These are phyloP conservation scores for Aphidius gifuensis DNA, from an alignment of 1,140 invertebrate species.

Conservation along the genomic window DNA sequence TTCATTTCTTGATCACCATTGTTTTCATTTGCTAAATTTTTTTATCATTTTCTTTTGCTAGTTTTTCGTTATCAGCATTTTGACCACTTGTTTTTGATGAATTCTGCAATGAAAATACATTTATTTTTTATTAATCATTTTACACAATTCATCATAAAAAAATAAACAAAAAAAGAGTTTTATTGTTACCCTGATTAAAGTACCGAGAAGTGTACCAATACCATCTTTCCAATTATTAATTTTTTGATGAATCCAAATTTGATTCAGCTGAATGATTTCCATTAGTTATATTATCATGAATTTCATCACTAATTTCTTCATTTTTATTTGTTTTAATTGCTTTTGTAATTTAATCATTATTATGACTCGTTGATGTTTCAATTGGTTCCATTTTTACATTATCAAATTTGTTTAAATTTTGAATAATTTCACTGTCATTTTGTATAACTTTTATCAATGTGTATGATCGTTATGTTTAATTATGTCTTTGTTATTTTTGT, in stretches of 20 bases:
- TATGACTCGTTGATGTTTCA: constrained; percentile 37
- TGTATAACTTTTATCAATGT: constrained; percentile 52
- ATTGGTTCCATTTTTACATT: constrained; percentile 54
- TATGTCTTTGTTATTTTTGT: constrained; percentile 34
- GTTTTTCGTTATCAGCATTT: constrained; percentile 22
- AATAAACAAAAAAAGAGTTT: too few species aligned
- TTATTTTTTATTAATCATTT: too few species aligned
- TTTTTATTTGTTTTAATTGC: constrained; percentile 31
- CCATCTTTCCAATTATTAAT: constrained; percentile 77
- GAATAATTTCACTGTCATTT: constrained; percentile 43
- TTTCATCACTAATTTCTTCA: constrained; percentile 42
- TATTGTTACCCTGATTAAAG: constrained; percentile 61
- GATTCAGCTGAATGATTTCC: constrained; percentile 43
- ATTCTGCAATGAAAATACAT: too few species aligned
- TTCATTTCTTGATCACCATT: too few species aligned
- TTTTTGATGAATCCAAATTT: constrained; percentile 56
- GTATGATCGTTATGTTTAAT: constrained; percentile 50
- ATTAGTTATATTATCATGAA: constrained; percentile 42
- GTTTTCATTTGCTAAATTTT: neutral
- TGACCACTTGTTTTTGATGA: too few species aligned
- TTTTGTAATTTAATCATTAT: constrained; percentile 22
- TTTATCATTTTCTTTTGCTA: constrained; percentile 21
- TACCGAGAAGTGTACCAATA: constrained; percentile 75
- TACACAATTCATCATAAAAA: too few species aligned
- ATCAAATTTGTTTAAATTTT: constrained; percentile 39